These are phyloP conservation scores for Dissostichus mawsoni DNA, from an alignment of 2,113 vertebrate genomes.

Conservation along the genomic window DNA sequence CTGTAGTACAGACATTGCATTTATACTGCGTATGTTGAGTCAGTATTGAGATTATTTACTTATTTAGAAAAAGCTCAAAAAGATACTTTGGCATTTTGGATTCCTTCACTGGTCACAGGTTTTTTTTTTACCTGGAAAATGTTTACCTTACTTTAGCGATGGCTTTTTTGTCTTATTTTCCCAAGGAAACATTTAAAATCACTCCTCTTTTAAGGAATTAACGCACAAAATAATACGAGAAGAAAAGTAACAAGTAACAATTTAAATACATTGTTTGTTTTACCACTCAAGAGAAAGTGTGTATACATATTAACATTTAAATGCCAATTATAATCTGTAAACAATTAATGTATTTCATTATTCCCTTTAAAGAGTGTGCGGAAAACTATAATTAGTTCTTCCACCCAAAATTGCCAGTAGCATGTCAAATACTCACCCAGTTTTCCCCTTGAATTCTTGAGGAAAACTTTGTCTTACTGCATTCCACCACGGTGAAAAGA, in stretches of 20 bases:
- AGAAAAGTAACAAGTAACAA: neutral
- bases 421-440: too few species aligned
- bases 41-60: constrained; percentile 56
- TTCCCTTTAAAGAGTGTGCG: neutral
- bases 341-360: neutral
- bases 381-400: neutral
- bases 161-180: neutral
- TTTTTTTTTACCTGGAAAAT: constrained; percentile 8
- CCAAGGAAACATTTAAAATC: neutral
- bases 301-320: constrained; percentile 10
- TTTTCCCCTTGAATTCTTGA: too few species aligned
- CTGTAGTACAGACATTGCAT: constrained; percentile 35
- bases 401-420: too few species aligned
- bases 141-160: constrained; percentile 7
- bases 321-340: constrained; percentile 8
- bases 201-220: neutral
- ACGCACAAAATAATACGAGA: neutral
- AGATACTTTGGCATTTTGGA: constrained; percentile 63
- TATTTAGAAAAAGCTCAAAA: constrained; percentile 24
- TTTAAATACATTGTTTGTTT: neutral
- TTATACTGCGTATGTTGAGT: constrained; percentile 23
- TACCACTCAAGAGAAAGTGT: neutral
- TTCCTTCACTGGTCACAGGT: constrained; percentile 45
- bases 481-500: too few species aligned
- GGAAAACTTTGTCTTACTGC: too few species aligned